phyloP scores from a whole-genome alignment of 2,888 invertebrate genomes.

The Nudaria mundana region DNA sequence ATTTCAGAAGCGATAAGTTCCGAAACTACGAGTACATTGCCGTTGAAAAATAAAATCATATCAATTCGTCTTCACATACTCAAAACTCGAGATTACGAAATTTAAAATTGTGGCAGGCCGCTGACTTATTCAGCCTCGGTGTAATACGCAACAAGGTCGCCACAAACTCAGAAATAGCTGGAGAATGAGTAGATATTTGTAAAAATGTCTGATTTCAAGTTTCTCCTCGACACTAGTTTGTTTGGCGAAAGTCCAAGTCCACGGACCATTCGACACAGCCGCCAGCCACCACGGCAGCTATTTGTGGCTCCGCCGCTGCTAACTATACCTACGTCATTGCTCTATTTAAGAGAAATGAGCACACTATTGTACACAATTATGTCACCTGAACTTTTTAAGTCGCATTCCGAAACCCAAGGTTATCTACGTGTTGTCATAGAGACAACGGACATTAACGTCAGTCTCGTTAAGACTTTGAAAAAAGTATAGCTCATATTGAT shows the following conservation, averaged over 20 bases:
- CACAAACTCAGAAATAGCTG: constrained; percentile 68
- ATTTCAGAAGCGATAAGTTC: constrained; percentile 5
- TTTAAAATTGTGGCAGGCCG: constrained; percentile 60
- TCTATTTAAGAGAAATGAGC: constrained; percentile 70
- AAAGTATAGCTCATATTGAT: constrained; percentile 2
- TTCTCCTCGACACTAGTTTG: constrained; percentile 54
- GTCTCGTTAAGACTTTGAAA: neutral
- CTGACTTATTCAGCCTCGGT: constrained; percentile 49
- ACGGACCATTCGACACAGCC: constrained; percentile 65
- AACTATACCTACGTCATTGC: constrained; percentile 69
- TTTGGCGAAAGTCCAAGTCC: constrained; percentile 64
- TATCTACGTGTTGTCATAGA: constrained; percentile 30
- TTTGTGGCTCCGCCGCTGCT: constrained; percentile 67
- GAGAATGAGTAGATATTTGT: constrained; percentile 69
- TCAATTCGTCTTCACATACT: constrained; percentile 31
- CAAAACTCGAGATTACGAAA: constrained; percentile 47
- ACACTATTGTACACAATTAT: constrained; percentile 68
- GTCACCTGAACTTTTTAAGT: constrained; percentile 62
- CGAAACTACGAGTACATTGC: constrained; percentile 17
- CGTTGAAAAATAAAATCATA: constrained; percentile 11
- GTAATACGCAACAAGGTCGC: constrained; percentile 69
- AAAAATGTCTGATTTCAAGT: constrained; percentile 72
- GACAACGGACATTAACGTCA: neutral
- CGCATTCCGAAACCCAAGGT: constrained; percentile 50
- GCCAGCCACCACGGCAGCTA: constrained; percentile 66